Base-by-base conservation (phyloP, 1,140 invertebrate species). In the Melanaphis sacchari region DNA sequence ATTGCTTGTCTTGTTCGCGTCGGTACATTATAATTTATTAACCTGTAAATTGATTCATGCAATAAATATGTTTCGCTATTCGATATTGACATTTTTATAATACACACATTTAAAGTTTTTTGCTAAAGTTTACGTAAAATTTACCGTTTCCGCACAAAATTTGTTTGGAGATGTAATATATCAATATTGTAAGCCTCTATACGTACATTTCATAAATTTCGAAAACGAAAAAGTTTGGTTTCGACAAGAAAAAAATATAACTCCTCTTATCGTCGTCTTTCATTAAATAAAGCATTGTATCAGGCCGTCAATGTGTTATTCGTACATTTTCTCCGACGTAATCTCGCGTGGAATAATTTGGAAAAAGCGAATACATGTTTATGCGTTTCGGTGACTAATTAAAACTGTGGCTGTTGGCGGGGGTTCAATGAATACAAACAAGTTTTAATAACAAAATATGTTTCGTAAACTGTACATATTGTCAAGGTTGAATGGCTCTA, bases 401-500 rank as follows among this genome's bases (percentile, higher is more conserved):
- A 54, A 89, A 54, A 54, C n/a, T 36, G 88, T 46, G 49, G n/a
- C 9, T 89, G 52, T 89, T 38, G 36, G 88, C 88, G 36, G 87
- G 85, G 43, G n/a, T 40, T 49, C 43, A 52, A 43, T 89, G 43
- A 38, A 89, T 52, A 89, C 87, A 52, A 89, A 88, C 87, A 41
- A 49, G 87, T 88, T 88, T 88, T 46, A 49, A 52, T 46, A 46
- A 88, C 87, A 52, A 52, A 88, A 88, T 52, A 52, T n/a, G 49
- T 89, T 89, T 89, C 88, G 49, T 54, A 38, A 89, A 89, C 21
- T 22, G n/a, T 38, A 52, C 8, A 52, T 89, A 54, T 89, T 52
- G 49, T 89, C 88, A 89, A 89, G 88, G 88, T 54, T 38, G 88
- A 89, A 54, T 89, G 18, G 36, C 46, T 88, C 24, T 43, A 46